These are phyloP conservation scores for Nymphalis urticae DNA, from an alignment of 2,888 invertebrate species.

Conservation along the genomic window DNA sequence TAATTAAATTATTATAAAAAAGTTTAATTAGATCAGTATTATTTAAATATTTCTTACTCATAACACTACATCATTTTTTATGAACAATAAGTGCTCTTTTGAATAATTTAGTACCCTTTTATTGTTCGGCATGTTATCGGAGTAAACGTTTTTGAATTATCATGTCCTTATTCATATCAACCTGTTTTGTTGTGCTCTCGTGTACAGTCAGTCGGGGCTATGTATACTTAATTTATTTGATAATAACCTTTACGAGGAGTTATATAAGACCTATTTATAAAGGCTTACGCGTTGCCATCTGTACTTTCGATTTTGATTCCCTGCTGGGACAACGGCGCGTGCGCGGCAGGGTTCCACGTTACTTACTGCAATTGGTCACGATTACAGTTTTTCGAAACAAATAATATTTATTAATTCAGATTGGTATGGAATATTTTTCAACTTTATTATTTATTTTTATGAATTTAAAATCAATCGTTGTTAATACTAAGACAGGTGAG, in stretches of 20 bases:
- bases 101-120: slow-evolving; percentile 35
- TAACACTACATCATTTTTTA: slow-evolving; percentile 19
- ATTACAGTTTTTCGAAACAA: slow-evolving; percentile 55
- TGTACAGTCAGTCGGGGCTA: slow-evolving; percentile 17
- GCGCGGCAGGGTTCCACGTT: slow-evolving; percentile 60
- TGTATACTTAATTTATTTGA: slow-evolving; percentile 8
- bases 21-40: neutral
- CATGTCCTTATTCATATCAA: slow-evolving; percentile 52
- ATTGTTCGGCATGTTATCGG: slow-evolving; percentile 47
- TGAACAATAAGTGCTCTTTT: slow-evolving; percentile 29
- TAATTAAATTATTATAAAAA: neutral
- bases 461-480: neutral
- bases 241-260: slow-evolving; percentile 7
- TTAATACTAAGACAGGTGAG: too few relatives aligned
- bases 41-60: neutral
- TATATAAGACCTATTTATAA: slow-evolving; percentile 11
- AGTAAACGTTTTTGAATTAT: slow-evolving; percentile 56
- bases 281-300: slow-evolving; percentile 9
- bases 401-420: slow-evolving; percentile 7
- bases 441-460: neutral
- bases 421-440: neutral
- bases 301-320: slow-evolving; percentile 41
- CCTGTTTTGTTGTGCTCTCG: slow-evolving; percentile 46
- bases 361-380: slow-evolving; percentile 72
- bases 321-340: slow-evolving; percentile 62